phyloP scores from a whole-genome alignment of 2,797 vertebrate species.

The Enteromius anoplus region DNA sequence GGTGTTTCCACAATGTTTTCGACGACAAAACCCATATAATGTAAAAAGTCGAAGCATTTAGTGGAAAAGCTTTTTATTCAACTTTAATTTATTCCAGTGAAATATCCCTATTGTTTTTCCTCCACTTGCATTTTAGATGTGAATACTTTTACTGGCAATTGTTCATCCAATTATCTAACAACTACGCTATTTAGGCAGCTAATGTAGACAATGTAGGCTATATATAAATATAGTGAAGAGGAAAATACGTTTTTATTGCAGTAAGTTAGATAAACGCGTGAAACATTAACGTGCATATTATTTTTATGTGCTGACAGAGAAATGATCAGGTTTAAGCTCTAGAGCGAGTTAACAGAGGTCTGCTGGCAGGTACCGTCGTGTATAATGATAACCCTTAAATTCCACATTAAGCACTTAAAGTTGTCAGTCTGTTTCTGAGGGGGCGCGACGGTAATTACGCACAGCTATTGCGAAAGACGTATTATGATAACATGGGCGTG shows the following conservation, averaged over 20 bases:
- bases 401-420: slow-evolving; percentile 36
- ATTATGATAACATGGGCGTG: neutral
- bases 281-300: neutral
- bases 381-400: slow-evolving; percentile 50
- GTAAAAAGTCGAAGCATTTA: neutral
- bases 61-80: neutral
- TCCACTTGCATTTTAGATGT: neutral
- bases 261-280: neutral
- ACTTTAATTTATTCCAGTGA: neutral
- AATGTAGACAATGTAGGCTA: neutral
- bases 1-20: neutral
- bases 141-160: neutral
- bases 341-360: slow-evolving; percentile 7
- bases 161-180: neutral
- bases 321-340: slow-evolving; percentile 30
- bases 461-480: slow-evolving; percentile 47
- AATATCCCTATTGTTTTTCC: neutral
- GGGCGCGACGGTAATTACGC: slow-evolving; percentile 38
- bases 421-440: slow-evolving; percentile 26
- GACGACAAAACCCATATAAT: neutral
- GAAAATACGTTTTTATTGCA: neutral
- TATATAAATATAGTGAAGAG: neutral
- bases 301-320: slow-evolving; percentile 22
- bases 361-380: slow-evolving; percentile 34
- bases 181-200: neutral